phyloP scores from a whole-genome alignment of 2,797 vertebrate genomes.

The Notamacropus eugenii region DNA sequence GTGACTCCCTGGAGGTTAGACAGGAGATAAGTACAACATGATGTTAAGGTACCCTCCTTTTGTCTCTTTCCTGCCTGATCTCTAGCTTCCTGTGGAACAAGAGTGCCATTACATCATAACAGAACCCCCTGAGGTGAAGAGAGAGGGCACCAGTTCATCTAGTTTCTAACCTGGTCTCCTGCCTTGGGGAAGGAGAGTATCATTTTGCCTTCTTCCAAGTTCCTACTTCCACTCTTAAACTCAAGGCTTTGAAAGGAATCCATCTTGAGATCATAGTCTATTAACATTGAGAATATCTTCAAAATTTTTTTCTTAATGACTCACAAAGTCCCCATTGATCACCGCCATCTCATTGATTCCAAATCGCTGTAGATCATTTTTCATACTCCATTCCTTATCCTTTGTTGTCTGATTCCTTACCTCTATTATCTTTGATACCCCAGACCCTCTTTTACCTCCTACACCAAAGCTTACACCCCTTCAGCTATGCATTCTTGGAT shows the following conservation, averaged over 20 bases:
- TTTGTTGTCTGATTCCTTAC: not conserved
- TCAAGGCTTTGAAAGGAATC: not conserved
- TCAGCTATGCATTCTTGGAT: no score
- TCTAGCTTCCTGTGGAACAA: not conserved
- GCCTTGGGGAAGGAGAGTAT: not conserved
- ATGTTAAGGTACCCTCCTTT: no score
- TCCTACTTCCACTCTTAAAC: not conserved
- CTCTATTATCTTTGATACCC: no score
- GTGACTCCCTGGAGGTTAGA: not conserved
- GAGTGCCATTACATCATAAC: not conserved
- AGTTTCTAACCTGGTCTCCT: not conserved
- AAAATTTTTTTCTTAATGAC: not conserved
- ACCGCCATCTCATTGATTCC: not conserved
- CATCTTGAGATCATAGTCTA: not conserved
- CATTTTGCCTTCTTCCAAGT: not conserved
- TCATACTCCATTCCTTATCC: not conserved
- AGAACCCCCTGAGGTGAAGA: not conserved
- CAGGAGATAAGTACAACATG: no score
- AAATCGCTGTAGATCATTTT: not conserved
- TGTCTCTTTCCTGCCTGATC: not conserved
- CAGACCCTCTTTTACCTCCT: no score
- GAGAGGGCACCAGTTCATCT: not conserved
- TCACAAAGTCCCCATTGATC: not conserved
- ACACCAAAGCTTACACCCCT: no score
- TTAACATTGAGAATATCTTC: not conserved